These are phyloP conservation scores for Ochotona princeps DNA, from an alignment of 2,113 vertebrate species.

Conservation along the genomic window DNA sequence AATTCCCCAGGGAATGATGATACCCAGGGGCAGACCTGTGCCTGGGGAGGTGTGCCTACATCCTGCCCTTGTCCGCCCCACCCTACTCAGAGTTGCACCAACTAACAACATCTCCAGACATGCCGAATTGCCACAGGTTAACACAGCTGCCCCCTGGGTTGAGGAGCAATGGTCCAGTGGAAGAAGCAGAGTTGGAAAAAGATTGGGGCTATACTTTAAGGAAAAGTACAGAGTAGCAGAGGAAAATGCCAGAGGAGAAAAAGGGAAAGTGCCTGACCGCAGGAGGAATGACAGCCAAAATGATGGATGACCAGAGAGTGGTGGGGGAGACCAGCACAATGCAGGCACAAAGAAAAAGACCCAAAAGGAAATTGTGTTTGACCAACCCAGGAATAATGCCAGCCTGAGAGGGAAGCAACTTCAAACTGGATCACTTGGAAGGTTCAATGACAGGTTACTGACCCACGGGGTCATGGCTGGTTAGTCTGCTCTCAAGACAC, in stretches of 20 bases:
- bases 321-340: not conserved
- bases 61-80: not conserved
- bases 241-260: not conserved
- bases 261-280: not conserved
- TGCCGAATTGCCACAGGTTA: not conserved
- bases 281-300: not conserved
- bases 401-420: not conserved
- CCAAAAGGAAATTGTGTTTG: not conserved
- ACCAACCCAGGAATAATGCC: not conserved
- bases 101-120: not conserved
- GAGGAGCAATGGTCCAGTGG: not conserved
- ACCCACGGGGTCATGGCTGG: not conserved
- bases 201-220: not conserved
- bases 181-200: not conserved
- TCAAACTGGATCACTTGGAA: not conserved
- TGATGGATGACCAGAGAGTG: not conserved
- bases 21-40: not conserved
- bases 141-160: not conserved
- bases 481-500: not conserved
- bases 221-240: not conserved
- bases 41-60: accelerated
- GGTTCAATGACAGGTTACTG: constrained; percentile 11
- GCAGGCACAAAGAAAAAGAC: not conserved
- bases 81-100: not conserved
- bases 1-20: not conserved